Percentiles rank a stretch among this genome's conserved stretches.
Evolutionary conservation across 2,113 vertebrate genomes (phyloP).

Genomic region (Melanocharis versteri): DNA sequence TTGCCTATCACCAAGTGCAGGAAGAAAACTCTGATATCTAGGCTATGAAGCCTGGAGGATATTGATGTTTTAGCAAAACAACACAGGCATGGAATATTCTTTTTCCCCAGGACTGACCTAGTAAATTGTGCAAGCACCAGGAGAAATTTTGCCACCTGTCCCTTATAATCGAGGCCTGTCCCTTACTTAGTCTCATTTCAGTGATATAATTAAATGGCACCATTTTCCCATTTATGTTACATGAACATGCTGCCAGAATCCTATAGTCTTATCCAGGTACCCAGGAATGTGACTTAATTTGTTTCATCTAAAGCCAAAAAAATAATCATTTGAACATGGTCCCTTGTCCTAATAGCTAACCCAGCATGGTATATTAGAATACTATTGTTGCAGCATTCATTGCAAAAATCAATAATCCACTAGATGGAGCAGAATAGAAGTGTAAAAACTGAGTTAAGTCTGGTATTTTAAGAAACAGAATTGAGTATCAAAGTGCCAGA

Average conservation of each 20-base stretch:
- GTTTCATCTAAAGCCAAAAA: conserved; percentile 30
- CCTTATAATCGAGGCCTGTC: conserved; percentile 47
- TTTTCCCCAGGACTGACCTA: conserved; percentile 38
- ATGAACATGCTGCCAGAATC: background rate
- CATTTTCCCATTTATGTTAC: conserved; percentile 19
- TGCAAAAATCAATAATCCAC: conserved; percentile 64
- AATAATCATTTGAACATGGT: conserved; percentile 38
- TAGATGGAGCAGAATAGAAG: conserved; percentile 71
- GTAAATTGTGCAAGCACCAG: conserved; percentile 33
- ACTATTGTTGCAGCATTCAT: background rate
- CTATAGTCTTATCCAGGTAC: conserved; percentile 34
- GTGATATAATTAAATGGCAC: conserved; percentile 26
- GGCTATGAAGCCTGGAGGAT: conserved; percentile 34
- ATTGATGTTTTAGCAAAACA: conserved; percentile 3
- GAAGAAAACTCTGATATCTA: conserved; percentile 12
- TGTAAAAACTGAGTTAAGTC: conserved; percentile 21
- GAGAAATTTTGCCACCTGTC: conserved; percentile 49
- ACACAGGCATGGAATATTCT: conserved; percentile 13
- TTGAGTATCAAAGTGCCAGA: background rate
- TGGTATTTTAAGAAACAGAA: background rate
- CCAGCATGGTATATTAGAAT: background rate
- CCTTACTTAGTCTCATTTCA: background rate
- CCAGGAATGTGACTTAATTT: conserved; percentile 32
- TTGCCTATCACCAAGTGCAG: background rate
- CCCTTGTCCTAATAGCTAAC: conserved; percentile 13